These are phyloP conservation scores for Chalcis sispes DNA, from an alignment of 2,888 invertebrate species.

Conservation along the genomic window DNA sequence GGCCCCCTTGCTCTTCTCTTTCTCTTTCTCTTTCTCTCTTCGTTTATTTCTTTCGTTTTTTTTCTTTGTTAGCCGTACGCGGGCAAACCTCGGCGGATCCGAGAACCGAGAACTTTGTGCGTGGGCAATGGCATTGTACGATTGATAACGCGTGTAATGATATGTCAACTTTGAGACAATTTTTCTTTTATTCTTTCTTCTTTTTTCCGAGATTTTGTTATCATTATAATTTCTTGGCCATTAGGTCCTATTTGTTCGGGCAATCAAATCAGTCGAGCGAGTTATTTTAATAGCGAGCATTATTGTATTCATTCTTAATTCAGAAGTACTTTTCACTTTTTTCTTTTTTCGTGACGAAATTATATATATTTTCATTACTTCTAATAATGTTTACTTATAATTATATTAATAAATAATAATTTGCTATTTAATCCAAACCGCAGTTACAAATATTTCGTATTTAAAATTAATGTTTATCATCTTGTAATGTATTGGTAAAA, in stretches of 20 bases:
- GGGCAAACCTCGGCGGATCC: not conserved
- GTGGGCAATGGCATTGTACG: slow-evolving; percentile 27
- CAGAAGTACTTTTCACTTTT: not conserved
- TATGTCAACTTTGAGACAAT: slow-evolving; percentile 21
- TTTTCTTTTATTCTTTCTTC: slow-evolving; percentile 7
- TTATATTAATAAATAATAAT: no score
- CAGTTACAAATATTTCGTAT: no score
- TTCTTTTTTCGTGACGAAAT: not conserved
- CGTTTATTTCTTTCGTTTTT: no score
- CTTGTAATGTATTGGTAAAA: no score
- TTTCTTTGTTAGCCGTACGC: no score
- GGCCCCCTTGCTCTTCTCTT: slow-evolving; percentile 9
- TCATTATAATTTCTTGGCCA: not conserved
- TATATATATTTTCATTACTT: not conserved
- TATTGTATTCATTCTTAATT: not conserved
- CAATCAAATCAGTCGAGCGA: not conserved
- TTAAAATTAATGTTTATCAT: no score
- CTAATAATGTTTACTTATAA: not conserved
- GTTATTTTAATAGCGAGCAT: slow-evolving; percentile 3
- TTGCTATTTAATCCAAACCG: no score
- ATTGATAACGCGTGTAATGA: slow-evolving; percentile 50
- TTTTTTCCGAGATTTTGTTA: slow-evolving; percentile 5
- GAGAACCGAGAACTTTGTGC: not conserved
- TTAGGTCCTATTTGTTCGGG: slow-evolving; percentile 6
- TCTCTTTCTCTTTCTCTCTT: slow-evolving; percentile 3